Evolutionary conservation across 2,797 vertebrate species (phyloP), one percentile per base, ranked within the genome.

Genomic region (Sebastes aleutianus): DNA sequence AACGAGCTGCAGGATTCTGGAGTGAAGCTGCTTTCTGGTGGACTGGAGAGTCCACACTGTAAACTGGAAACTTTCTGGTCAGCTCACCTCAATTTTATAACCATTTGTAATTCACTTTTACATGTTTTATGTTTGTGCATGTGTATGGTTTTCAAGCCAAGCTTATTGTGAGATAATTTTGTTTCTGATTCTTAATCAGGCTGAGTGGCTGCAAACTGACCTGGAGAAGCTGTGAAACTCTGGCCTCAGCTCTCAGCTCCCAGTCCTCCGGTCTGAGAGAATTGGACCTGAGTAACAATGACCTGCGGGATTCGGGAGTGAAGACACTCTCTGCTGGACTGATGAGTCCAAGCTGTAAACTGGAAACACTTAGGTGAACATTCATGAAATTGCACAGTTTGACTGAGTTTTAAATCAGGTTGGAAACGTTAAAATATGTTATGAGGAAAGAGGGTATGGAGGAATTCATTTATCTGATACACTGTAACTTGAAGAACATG

Each of bases 241-340:
- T 10, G 56, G 29, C 5, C 8, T 73, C 77, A 36, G 12, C 39
- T 53, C 47, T 53, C 27, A 53, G 56, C 57, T 11, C 5, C 6
- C 4, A 62, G 43, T 39, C 63, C 1, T 61, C 18, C 2, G 61
- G 12, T 18, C 56, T 79, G 39, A 74, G 29, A 67, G 18, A 67
- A 3, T 18, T 79, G 70, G 78, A 78, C n/a, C 7, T 78, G 34
- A 71, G 50, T 11, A 71, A 78, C 61, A 70, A 78, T 1, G 26
- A 78, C 24, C 47, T 78, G 11, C 57, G 39, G 57, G 75, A 77
- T 11, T 70, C 66, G 22, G 75, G 75, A 22, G 66, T 70, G 29
- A 77, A 29, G 26, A 22, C 27, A 18, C 67, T 78, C 5, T 64
- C 31, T 3, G 5, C 14, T 32, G 76, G 68, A 71, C 76, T 78